A percentile compares a stretch with the other conserved stretches of the same genome.
These are phyloP conservation scores for Phylloscopus trochilus DNA, from an alignment of 2,113 vertebrate species.

Conservation along the genomic window DNA sequence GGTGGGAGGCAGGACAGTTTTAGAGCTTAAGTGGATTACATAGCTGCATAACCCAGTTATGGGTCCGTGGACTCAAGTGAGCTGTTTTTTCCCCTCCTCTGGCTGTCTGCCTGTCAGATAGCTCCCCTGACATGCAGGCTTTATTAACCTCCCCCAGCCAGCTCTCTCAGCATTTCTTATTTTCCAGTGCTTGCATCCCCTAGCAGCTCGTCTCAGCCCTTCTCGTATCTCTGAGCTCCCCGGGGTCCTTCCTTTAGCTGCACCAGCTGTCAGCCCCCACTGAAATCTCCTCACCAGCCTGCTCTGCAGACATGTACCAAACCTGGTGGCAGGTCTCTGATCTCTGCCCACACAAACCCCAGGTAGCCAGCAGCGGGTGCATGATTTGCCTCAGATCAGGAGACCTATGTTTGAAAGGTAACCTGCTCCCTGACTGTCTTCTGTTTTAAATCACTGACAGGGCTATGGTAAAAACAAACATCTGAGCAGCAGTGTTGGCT, in stretches of 20 bases:
- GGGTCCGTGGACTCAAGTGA: conserved; percentile 2
- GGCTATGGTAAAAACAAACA: background rate
- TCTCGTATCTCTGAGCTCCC: background rate
- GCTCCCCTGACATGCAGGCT: conserved; percentile 45
- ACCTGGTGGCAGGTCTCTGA: background rate
- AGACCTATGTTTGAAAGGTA: background rate
- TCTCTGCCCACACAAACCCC: background rate
- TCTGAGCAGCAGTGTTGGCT: background rate
- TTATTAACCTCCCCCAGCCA: conserved; percentile 55
- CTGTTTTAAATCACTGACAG: background rate
- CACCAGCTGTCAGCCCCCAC: background rate
- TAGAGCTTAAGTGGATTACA: conserved; percentile 71
- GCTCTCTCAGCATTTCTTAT: conserved; percentile 39
- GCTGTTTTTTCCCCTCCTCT: conserved; percentile 44
- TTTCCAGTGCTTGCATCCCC: conserved; percentile 13
- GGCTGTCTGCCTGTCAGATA: conserved; percentile 62
- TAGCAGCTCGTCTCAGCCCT: background rate
- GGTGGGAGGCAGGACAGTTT: conserved; percentile 56
- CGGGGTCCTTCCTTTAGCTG: background rate
- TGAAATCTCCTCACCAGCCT: background rate
- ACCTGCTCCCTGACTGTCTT: background rate
- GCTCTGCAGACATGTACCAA: background rate
- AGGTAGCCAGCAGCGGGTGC: background rate
- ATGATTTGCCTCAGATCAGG: background rate
- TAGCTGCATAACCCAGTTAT: conserved; percentile 65